Conservation (phyloP, 2,888 invertebrate species). For the Polydrusus pterygomalis region DNA sequence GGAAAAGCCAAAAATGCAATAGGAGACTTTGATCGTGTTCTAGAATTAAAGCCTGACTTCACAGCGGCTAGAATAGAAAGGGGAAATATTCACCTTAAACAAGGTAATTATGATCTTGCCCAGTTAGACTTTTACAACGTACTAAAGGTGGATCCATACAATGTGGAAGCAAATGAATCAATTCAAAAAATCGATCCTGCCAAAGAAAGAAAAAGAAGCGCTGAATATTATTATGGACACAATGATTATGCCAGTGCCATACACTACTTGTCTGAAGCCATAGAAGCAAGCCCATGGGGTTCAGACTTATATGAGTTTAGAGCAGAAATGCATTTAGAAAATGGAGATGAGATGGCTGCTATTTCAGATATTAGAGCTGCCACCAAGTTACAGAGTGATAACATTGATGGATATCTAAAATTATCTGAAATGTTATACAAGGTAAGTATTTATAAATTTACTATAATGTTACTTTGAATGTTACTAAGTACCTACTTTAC, state of each 20-base stretch:
- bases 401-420: slow-evolving; percentile 89
- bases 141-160: slow-evolving; percentile 82
- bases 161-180: slow-evolving; percentile 84
- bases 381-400: slow-evolving; percentile 93
- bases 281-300: slow-evolving; percentile 94
- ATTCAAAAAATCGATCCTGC: slow-evolving; percentile 80
- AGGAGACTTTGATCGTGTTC: slow-evolving; percentile 92
- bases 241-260: slow-evolving; percentile 78
- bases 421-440: slow-evolving; percentile 91
- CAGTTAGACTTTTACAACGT: slow-evolving; percentile 88
- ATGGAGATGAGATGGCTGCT: slow-evolving; percentile 88
- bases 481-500: too few species aligned
- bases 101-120: slow-evolving; percentile 89
- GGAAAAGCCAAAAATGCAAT: slow-evolving; percentile 97
- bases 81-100: slow-evolving; percentile 92
- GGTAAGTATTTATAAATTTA: slow-evolving; percentile 2
- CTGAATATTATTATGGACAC: slow-evolving; percentile 78
- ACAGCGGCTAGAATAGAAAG: slow-evolving; percentile 85
- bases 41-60: slow-evolving; percentile 97
- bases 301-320: slow-evolving; percentile 87
- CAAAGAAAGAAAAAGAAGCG: slow-evolving; percentile 78
- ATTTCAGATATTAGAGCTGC: slow-evolving; percentile 93
- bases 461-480: too few species aligned
- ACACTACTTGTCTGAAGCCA: slow-evolving; percentile 77
- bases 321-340: slow-evolving; percentile 87